Conservation (phyloP, 2,888 invertebrate species). For the Dendrolimus houi region DNA sequence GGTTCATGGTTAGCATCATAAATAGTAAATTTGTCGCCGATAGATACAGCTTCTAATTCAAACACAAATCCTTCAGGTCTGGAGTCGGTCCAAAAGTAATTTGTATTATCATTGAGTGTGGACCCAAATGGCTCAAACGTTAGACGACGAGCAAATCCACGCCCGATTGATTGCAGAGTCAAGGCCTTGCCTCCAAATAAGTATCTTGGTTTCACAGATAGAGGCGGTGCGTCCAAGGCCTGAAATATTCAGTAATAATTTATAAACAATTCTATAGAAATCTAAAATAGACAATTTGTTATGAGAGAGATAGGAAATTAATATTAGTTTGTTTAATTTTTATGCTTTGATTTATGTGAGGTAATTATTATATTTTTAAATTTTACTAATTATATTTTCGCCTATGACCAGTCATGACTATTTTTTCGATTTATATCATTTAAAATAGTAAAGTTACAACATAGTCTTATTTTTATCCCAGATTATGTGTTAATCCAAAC, state of each 20-base stretch:
- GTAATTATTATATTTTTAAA: background rate
- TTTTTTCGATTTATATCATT: conserved; percentile 22
- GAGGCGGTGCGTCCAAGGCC: conserved; percentile 58
- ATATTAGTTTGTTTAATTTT: conserved; percentile 2
- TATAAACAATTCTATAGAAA: conserved; percentile 19
- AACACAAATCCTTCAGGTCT: conserved; percentile 84
- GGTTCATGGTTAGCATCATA: conserved; percentile 80
- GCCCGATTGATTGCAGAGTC: conserved; percentile 80
- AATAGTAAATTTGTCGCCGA: conserved; percentile 84
- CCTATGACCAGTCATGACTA: conserved; percentile 34
- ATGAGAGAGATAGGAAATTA: background rate
- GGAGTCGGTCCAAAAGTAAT: conserved; percentile 88
- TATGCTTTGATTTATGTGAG: background rate
- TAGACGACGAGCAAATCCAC: conserved; percentile 83
- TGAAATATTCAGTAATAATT: conserved; percentile 41
- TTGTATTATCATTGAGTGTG: conserved; percentile 79
- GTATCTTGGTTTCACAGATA: conserved; percentile 69
- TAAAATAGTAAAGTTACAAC: no score
- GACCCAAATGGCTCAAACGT: conserved; percentile 81
- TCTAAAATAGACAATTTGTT: background rate
- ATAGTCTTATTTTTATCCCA: background rate
- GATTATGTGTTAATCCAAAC: background rate
- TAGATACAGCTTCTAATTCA: conserved; percentile 80
- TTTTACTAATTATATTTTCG: conserved; percentile 12
- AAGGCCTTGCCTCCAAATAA: conserved; percentile 82